Conservation (phyloP, 2,113 vertebrate species). For the Pygathrix nemaeus region DNA sequence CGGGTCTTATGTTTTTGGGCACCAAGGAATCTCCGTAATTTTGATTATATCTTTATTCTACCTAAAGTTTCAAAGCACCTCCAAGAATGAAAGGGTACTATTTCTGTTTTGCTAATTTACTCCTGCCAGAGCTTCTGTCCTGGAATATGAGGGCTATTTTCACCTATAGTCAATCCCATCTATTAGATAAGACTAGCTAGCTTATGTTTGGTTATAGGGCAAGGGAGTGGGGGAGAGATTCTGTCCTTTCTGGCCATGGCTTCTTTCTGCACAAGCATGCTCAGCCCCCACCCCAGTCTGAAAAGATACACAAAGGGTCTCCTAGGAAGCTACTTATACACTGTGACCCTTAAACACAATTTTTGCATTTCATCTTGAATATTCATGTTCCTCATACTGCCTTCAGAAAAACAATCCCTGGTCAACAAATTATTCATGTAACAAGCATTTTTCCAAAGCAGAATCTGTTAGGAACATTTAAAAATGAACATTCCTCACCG, state of each 20-base stretch:
- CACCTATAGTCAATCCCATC: not conserved
- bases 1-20: not conserved
- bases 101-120: not conserved
- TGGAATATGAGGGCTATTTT: not conserved
- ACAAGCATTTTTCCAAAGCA: conserved; percentile 11
- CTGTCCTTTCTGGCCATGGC: not conserved
- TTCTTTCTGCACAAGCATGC: conserved; percentile 6
- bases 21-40: not conserved
- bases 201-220: not conserved
- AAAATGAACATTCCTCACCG: not conserved
- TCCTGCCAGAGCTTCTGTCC: not conserved
- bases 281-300: not conserved
- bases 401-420: conserved; percentile 36
- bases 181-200: not conserved
- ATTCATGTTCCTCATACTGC: not conserved
- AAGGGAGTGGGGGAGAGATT: not conserved
- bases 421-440: not conserved
- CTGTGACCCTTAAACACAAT: not conserved
- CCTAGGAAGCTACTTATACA: conserved; percentile 49
- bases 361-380: conserved; percentile 6
- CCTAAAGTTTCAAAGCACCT: not conserved
- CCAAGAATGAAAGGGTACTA: not conserved
- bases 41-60: conserved; percentile 8
- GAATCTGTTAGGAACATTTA: not conserved
- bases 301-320: not conserved